Base-by-base conservation (phyloP, 2,113 vertebrate species). In the Oncorhynchus tshawytscha region DNA sequence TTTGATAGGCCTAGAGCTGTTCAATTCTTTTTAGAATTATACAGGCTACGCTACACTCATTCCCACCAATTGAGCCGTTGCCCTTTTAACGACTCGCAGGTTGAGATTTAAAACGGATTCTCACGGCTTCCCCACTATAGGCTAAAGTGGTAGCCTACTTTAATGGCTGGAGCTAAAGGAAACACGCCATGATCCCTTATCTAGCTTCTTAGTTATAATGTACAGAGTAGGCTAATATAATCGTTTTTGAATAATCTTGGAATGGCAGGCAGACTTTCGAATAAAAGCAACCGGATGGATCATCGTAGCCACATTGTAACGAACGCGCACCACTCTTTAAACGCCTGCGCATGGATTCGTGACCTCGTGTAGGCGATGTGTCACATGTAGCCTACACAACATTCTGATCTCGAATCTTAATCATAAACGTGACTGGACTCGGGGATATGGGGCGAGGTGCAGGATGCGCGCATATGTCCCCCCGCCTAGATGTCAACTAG, bases 21-120 rank as follows among this genome's bases (percentile, higher is more conserved):
- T 16, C 1, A 16, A 51, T 51, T 54, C 9, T 82, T 60, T 72
- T 69, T n/a, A 60, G 22, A 11, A 54, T 66, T 62, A 16, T 22
- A 22, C n/a, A 16, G 7, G 20, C 2, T 62, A 54, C 51, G 5
- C 76, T 72, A 67, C 57, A 73, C 54, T 64, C 12, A 9, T 71
- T 48, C 13, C 27, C 25, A 62, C 59, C 3, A 57, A 15, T 11
- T 39, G 48, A 70, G 71, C 39, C 75, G 54, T 70, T 71, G 80
- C 77, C 74, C 59, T 62, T 45, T 62, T 22, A 62, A 15, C 8
- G 24, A 29, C 71, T 80, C 75, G 48, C 54, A 83, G 85, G 54
- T 80, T 80, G 81, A 76, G 81, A 86, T 86, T 82, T 86, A 72
- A 82, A 81, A 82, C 34, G 81, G 81, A 85, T 82, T 76, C 48